Conservation (phyloP, 2,797 vertebrate species). For the Halcyon leucocephala region DNA sequence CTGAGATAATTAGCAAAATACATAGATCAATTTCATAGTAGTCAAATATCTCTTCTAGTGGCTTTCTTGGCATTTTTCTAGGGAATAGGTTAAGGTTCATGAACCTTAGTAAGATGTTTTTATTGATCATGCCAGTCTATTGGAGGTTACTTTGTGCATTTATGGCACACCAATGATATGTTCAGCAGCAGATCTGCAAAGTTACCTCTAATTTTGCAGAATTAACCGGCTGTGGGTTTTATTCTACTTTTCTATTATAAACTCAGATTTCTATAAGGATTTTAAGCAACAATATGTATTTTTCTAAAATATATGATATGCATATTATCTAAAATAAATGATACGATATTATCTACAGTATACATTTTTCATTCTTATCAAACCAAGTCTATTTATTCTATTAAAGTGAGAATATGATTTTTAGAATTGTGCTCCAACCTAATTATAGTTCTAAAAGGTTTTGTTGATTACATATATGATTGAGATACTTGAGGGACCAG, state of each 20-base stretch:
- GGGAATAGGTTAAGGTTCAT: background rate
- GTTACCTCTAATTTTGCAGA: background rate
- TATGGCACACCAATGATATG: background rate
- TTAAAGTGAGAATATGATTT: background rate
- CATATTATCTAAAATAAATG: background rate
- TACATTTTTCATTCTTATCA: background rate
- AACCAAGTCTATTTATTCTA: background rate
- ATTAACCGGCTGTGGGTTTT: background rate
- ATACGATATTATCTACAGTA: background rate
- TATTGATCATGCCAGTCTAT: background rate
- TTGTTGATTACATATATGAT: background rate
- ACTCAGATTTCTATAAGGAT: background rate
- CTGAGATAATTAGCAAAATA: background rate
- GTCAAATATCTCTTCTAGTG: background rate
- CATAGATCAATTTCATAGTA: background rate
- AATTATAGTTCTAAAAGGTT: background rate
- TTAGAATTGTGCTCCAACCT: background rate
- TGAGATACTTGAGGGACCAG: background rate
- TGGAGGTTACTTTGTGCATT: background rate
- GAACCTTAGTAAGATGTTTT: background rate
- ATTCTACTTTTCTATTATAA: background rate
- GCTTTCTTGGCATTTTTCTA: background rate
- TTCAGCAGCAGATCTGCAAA: background rate
- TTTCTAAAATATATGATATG: background rate
- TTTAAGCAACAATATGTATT: background rate